phyloP scores from a whole-genome alignment of 2,888 invertebrate genomes.

The Rotaria macrura region DNA sequence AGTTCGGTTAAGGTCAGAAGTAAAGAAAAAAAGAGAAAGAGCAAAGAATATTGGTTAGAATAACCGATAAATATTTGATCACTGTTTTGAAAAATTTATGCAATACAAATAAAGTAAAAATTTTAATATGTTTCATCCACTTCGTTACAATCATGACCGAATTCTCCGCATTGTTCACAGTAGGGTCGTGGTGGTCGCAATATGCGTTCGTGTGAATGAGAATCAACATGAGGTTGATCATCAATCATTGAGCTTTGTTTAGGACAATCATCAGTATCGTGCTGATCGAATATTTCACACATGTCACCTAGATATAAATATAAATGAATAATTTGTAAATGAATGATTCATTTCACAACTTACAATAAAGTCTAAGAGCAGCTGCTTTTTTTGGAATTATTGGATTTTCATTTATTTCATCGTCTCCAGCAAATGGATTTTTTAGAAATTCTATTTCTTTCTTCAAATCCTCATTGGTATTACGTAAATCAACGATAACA shows the following conservation, averaged over 20 bases:
- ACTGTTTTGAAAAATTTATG: not conserved
- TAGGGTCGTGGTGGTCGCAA: not conserved
- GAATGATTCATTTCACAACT: not conserved
- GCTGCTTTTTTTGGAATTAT: not conserved
- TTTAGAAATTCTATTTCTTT: not conserved
- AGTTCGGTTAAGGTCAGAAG: not conserved
- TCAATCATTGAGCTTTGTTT: constrained; percentile 8
- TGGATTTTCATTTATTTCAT: not conserved
- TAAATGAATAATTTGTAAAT: not conserved
- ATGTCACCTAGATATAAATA: not conserved
- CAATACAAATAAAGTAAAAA: not conserved
- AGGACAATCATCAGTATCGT: constrained; percentile 6
- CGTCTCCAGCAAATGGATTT: not conserved
- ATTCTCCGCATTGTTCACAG: constrained; percentile 14
- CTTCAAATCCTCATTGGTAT: not conserved
- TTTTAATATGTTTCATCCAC: not conserved
- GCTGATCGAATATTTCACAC: constrained; percentile 19
- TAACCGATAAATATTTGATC: not conserved
- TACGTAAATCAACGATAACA: constrained; percentile 1
- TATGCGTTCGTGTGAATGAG: not conserved
- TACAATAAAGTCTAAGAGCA: not conserved
- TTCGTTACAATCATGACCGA: constrained; percentile 4
- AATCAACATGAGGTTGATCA: not conserved
- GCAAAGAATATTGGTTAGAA: not conserved
- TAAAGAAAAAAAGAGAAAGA: not conserved